Percentiles rank a stretch among this genome's conserved stretches.
Evolutionary conservation across 1,140 invertebrate genomes (phyloP).

Genomic region (Leguminivora glycinivorella): DNA sequence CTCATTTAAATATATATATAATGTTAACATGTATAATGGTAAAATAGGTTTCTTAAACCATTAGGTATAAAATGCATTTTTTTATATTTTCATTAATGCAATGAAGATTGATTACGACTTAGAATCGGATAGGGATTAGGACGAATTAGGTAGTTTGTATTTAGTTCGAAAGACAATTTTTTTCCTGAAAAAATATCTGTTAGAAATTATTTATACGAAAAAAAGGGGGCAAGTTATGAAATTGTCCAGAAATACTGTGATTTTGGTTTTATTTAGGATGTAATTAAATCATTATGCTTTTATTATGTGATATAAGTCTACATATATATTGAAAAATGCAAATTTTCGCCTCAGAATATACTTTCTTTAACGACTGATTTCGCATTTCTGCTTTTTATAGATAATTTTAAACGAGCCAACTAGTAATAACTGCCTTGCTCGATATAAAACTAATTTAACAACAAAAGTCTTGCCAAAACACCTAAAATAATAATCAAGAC

Average conservation of each 20-base stretch:
- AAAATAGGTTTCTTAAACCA: constrained; percentile 76
- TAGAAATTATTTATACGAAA: constrained; percentile 73
- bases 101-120: constrained; percentile 68
- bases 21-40: constrained; percentile 73
- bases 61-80: constrained; percentile 69
- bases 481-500: background rate
- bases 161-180: constrained; percentile 74
- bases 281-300: constrained; percentile 68
- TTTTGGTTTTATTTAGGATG: constrained; percentile 76
- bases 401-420: constrained; percentile 42
- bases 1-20: constrained; percentile 67
- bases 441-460: constrained; percentile 2
- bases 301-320: constrained; percentile 72
- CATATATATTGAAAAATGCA: constrained; percentile 63
- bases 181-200: constrained; percentile 55
- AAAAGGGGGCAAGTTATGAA: constrained; percentile 63
- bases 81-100: constrained; percentile 76
- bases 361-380: constrained; percentile 63
- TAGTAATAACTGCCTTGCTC: constrained; percentile 4
- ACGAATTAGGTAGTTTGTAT: constrained; percentile 60
- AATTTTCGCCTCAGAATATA: constrained; percentile 53
- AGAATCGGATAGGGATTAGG: constrained; percentile 64
- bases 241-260: constrained; percentile 72
- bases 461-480: background rate
- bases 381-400: constrained; percentile 57